A percentile compares a stretch with the other conserved stretches of the same genome.
Conservation (phyloP, 2,797 vertebrate genomes). For the Semotilus atromaculatus region DNA sequence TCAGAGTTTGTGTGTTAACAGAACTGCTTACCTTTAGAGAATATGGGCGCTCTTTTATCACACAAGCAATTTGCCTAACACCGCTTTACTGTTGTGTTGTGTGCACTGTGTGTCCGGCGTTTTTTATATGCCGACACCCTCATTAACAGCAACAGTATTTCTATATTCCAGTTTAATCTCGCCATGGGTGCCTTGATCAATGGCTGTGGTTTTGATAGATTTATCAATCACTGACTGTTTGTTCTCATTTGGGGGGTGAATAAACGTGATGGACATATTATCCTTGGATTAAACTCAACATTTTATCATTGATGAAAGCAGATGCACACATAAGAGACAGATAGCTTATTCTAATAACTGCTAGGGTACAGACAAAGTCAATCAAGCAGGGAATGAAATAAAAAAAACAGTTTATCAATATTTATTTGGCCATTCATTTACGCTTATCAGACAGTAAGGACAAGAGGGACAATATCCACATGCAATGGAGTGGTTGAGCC, state of each 20-base stretch:
- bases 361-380: conserved; percentile 60
- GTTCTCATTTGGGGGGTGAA: conserved; percentile 60
- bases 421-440: conserved; percentile 54
- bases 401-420: conserved; percentile 43
- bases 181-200: conserved; percentile 58
- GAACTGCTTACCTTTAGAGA: conserved; percentile 74
- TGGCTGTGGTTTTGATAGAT: conserved; percentile 65
- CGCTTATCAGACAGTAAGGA: conserved; percentile 43
- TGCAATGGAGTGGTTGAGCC: conserved; percentile 50
- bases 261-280: conserved; percentile 73
- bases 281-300: conserved; percentile 70
- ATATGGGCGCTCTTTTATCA: conserved; percentile 66
- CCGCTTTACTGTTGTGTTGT: conserved; percentile 56
- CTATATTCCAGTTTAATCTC: conserved; percentile 44
- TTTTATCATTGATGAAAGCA: conserved; percentile 69
- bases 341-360: conserved; percentile 43
- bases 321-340: conserved; percentile 61
- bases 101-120: background rate
- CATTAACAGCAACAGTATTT: background rate
- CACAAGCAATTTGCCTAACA: conserved; percentile 65
- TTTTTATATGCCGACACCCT: background rate
- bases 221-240: conserved; percentile 64
- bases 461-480: conserved; percentile 38
- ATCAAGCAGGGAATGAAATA: conserved; percentile 7
- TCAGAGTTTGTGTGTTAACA: conserved; percentile 74